These are phyloP conservation scores for Candoia aspera DNA, from an alignment of 2,113 vertebrate species.

Conservation along the genomic window DNA sequence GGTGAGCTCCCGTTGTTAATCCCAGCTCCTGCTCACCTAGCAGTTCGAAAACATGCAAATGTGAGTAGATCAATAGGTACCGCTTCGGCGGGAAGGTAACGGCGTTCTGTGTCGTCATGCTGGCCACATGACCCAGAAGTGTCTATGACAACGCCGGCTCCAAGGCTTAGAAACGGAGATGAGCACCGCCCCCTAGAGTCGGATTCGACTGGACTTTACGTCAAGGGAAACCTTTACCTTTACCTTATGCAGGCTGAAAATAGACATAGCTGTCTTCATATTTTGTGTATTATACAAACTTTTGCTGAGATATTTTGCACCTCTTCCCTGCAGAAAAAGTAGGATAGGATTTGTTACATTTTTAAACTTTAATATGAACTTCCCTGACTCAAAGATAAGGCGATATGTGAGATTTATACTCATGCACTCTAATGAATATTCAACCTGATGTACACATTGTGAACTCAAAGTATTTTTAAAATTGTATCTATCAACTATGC, in stretches of 20 bases:
- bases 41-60: no score
- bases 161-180: no score
- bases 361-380: slow-evolving; percentile 42
- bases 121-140: no score
- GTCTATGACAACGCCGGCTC: no score
- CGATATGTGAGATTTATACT: slow-evolving; percentile 23
- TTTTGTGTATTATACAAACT: not conserved
- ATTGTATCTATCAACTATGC: slow-evolving; percentile 33
- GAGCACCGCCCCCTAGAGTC: no score
- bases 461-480: slow-evolving; percentile 36
- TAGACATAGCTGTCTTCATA: slow-evolving; percentile 31
- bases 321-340: slow-evolving; percentile 11
- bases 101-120: no score
- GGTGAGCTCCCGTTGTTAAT: no score
- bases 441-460: slow-evolving; percentile 19
- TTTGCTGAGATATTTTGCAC: slow-evolving; percentile 26
- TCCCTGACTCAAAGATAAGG: not conserved
- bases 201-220: no score
- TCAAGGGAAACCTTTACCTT: no score
- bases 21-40: no score
- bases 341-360: slow-evolving; percentile 13
- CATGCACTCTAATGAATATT: slow-evolving; percentile 41
- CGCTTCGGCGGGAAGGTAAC: no score
- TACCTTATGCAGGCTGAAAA: slow-evolving; percentile 10
- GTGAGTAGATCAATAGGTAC: no score